Conservation (phyloP, 2,888 invertebrate species). For the Octonoba sinensis region DNA sequence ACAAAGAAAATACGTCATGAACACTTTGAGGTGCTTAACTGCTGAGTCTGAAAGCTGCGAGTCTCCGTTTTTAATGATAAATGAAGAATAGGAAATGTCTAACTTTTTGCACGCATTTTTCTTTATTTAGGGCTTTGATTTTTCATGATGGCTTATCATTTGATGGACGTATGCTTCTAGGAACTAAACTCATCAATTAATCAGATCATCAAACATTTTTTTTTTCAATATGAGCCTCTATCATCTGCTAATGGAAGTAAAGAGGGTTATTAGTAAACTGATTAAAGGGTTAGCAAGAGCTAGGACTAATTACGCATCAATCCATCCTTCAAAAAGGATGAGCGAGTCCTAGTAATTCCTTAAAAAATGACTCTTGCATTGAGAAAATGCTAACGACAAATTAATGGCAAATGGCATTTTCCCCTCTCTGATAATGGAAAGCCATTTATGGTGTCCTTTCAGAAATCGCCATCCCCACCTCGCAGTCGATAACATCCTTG, state of each 20-base stretch:
- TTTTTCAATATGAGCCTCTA: slow-evolving; percentile 23
- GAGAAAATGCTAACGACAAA: slow-evolving; percentile 64
- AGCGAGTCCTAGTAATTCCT: slow-evolving; percentile 9
- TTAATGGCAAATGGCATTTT: slow-evolving; percentile 62
- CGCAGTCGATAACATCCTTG: slow-evolving; percentile 58
- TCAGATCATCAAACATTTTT: slow-evolving; percentile 55
- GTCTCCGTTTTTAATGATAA: slow-evolving; percentile 4
- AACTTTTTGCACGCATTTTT: not conserved
- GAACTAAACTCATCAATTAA: slow-evolving; percentile 41
- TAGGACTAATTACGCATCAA: slow-evolving; percentile 47
- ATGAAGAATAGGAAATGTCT: not conserved
- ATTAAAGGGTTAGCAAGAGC: slow-evolving; percentile 47
- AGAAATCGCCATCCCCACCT: slow-evolving; percentile 52
- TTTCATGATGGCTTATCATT: slow-evolving; percentile 9
- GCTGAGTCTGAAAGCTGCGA: too few relatives aligned
- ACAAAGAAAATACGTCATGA: too few relatives aligned
- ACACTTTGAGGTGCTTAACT: too few relatives aligned
- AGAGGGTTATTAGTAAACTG: slow-evolving; percentile 58
- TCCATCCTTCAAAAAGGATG: slow-evolving; percentile 50
- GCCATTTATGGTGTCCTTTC: slow-evolving; percentile 62
- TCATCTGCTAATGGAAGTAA: slow-evolving; percentile 55
- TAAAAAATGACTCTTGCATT: slow-evolving; percentile 54
- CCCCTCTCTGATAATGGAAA: slow-evolving; percentile 60
- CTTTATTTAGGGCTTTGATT: slow-evolving; percentile 9
- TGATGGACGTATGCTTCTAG: slow-evolving; percentile 18